A percentile compares a stretch with the other conserved stretches of the same genome.
Evolutionary conservation across 2,888 invertebrate species (phyloP).

Genomic region (Drosophila neutralis): DNA sequence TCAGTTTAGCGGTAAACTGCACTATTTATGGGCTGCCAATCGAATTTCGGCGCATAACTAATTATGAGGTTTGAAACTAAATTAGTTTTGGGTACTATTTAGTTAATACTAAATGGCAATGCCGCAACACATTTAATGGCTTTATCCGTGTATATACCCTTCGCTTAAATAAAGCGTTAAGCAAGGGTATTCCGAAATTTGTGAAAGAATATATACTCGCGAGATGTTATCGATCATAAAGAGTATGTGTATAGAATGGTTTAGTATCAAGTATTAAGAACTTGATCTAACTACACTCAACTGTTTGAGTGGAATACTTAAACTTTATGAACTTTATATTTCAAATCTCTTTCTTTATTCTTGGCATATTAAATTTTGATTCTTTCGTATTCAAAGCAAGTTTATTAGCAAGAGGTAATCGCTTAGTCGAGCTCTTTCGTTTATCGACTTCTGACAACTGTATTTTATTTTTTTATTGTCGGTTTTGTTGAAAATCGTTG

Average conservation of each 20-base stretch:
- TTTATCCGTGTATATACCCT: constrained; percentile 20
- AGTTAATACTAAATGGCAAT: constrained; percentile 58
- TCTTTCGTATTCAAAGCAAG: background rate
- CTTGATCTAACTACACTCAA: background rate
- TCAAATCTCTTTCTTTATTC: background rate
- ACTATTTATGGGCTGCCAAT: constrained; percentile 53
- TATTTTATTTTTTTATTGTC: constrained; percentile 11
- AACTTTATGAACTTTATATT: background rate
- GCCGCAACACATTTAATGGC: constrained; percentile 43
- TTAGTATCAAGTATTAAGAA: background rate
- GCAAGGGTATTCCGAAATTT: background rate
- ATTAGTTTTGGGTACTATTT: constrained; percentile 54
- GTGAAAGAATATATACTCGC: background rate
- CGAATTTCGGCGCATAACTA: constrained; percentile 73
- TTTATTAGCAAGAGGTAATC: constrained; percentile 9
- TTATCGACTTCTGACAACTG: background rate
- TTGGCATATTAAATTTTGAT: background rate
- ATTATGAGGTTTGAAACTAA: constrained; percentile 71
- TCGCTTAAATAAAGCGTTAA: background rate
- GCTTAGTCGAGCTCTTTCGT: constrained; percentile 8
- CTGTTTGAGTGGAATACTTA: background rate
- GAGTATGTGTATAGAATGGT: background rate
- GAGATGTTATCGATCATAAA: background rate
- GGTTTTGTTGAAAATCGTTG: constrained; percentile 49
- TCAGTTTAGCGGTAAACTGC: constrained; percentile 19